Evolutionary conservation across 2,888 invertebrate species (phyloP), one percentile per base, ranked within the genome.

Genomic region (Crossocerus cetratus): DNA sequence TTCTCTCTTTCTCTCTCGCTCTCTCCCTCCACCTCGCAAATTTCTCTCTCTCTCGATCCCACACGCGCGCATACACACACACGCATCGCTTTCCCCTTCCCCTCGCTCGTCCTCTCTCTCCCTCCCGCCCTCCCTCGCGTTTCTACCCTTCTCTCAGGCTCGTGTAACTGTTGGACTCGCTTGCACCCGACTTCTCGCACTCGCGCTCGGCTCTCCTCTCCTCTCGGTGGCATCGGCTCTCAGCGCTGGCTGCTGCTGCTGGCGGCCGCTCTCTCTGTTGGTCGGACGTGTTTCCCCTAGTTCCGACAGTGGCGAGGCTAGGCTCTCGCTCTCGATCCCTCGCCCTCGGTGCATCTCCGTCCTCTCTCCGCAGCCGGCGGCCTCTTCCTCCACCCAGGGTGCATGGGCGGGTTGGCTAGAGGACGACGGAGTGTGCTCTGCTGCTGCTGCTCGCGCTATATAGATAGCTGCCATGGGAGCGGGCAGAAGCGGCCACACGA

Each of bases 321-420:
- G n/a, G 43, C 53, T 45, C 49, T 3, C 58, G 21, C 53, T 67
- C 22, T 21, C 53, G 14, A 14, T 53, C 60, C 61, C 57, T 49
- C 16, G 23, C 4, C 32, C 62, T 49, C 14, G n/a, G n/a, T 49
- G 49, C 49, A 49, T 4, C 16, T 16, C n/a, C 14, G 49, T 49
- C 42, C 43, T 60, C 43, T 43, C n/a, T 44, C 42, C 11, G 45
- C 62, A 16, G 16, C 11, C 8, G 5, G 23, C 1, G 8, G 8
- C 11, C 32, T 32, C 32, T 32, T 32, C 32, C 21, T 43, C 16
- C 54, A 32, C 65, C 65, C 60, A 69, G 66, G 45, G 42, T 70
- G 62, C 69, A 81, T 74, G 79, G 76, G 72, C 65, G 76, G 73
- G 58, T 72, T 60, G 74, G 72, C 59, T 67, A 72, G 70, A 68